Evolutionary conservation across 2,113 vertebrate genomes (phyloP), one percentile per base, ranked within the genome.

Genomic region (Syngnathus scovelli): DNA sequence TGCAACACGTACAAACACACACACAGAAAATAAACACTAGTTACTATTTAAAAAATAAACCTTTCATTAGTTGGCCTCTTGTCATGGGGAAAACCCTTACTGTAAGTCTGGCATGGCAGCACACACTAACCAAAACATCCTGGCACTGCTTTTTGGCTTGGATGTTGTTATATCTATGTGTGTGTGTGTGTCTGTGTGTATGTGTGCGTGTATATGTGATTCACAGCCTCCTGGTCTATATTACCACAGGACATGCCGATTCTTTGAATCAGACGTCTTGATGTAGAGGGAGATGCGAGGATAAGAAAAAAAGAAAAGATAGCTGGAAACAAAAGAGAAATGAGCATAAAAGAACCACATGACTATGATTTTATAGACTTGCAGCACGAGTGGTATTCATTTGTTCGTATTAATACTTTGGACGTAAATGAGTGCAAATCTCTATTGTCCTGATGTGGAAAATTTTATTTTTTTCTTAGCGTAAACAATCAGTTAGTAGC

Each of bases 51-150:
- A 82, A 67, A 23, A 66, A 62, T 6, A 3, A 19, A 33, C 27
- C 4, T 78, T 82, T 85, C 74, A 82, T 79, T 81, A 72, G 69
- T 70, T 83, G 56, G 76, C 80, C 69, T 77, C 73, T 83, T 59
- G 70, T 82, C 81, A 79, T 71, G 77, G 86, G 88, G 86, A 86
- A 89, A 87, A 81, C 88, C 87, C 87, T 83, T 19, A 9, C 70
- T 67, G 27, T 70, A 76, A 33, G 75, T 75, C 66, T 77, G 70
- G 79, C 70, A 72, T 72, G 82, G 72, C 80, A 77, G 73, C 54
- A 81, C 69, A 82, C 78, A 82, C 78, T 84, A 86, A 89, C 85
- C 85, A 85, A 88, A 89, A 85, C 68, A 83, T 90, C 87, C 83
- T 73, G 71, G 72, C 61, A 79, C 79, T 67, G 72, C 66, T 61